Evolutionary conservation across 2,113 vertebrate species (phyloP).

Genomic region (Etheostoma cragini): DNA sequence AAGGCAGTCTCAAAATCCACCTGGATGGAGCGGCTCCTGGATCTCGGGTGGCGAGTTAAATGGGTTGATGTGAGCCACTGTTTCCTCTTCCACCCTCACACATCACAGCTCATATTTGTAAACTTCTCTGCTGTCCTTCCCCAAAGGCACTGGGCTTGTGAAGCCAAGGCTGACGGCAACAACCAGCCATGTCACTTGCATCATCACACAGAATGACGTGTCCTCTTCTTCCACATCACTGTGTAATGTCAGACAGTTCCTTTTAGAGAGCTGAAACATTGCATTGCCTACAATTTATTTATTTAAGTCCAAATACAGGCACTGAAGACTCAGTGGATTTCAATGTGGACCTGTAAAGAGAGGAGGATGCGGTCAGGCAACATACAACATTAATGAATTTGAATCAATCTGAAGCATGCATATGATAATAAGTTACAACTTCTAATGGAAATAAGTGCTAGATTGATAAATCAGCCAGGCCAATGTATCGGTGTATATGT

Average conservation of each 20-base stretch:
- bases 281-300: constrained; percentile 25
- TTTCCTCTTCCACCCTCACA: neutral
- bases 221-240: constrained; percentile 31
- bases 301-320: constrained; percentile 5
- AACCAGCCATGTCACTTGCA: constrained; percentile 35
- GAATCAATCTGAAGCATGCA: neutral
- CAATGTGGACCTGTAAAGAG: constrained; percentile 84
- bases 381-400: neutral
- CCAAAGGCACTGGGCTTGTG: constrained; percentile 64
- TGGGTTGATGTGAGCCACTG: neutral
- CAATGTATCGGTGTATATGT: no score
- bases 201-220: constrained; percentile 26
- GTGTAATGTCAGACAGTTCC: constrained; percentile 15
- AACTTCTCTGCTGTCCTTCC: constrained; percentile 36
- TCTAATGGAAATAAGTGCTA: no score
- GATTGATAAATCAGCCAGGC: no score
- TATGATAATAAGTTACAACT: no score
- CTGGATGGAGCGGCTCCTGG: neutral
- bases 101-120: constrained; percentile 23
- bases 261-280: constrained; percentile 12
- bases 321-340: constrained; percentile 81
- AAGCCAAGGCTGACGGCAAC: constrained; percentile 7
- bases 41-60: constrained; percentile 19
- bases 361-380: constrained; percentile 22
- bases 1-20: constrained; percentile 19